Percentiles rank a stretch among this genome's conserved stretches.
These are phyloP conservation scores for Clamator glandarius DNA, from an alignment of 2,797 vertebrate species.

Conservation along the genomic window DNA sequence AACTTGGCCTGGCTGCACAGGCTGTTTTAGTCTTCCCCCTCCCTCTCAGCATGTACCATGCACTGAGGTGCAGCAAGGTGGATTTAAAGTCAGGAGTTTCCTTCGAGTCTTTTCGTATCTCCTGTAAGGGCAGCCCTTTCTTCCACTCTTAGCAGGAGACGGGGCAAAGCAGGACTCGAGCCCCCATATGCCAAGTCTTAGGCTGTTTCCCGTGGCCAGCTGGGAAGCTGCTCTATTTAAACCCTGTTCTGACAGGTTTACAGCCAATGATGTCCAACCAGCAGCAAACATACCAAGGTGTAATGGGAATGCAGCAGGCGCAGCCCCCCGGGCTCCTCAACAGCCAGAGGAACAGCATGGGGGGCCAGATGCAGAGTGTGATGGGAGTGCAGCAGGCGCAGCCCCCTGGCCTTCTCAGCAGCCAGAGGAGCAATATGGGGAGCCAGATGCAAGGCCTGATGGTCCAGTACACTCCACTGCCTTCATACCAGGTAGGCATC, in stretches of 20 bases:
- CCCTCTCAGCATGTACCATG: background rate
- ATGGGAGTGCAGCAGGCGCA: constrained; percentile 95
- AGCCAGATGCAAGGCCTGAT: constrained; percentile 96
- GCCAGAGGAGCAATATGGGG: constrained; percentile 87
- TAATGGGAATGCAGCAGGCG: constrained; percentile 93
- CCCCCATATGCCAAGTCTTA: too few species aligned
- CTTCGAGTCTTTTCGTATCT: background rate
- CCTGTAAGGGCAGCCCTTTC: background rate
- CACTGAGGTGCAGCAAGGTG: background rate
- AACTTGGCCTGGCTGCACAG: background rate
- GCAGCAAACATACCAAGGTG: constrained; percentile 94
- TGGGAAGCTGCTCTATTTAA: background rate
- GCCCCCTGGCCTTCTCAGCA: constrained; percentile 88
- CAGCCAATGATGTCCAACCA: constrained; percentile 96
- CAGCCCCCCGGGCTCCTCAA: constrained; percentile 90
- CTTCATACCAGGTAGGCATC: constrained; percentile 92
- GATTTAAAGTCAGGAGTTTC: background rate
- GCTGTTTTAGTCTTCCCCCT: background rate
- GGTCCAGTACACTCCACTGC: constrained; percentile 97
- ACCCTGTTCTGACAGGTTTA: constrained; percentile 81
- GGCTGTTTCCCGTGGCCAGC: background rate
- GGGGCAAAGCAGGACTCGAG: background rate
- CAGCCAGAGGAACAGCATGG: constrained; percentile 88
- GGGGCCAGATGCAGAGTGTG: constrained; percentile 92
- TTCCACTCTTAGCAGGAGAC: background rate